These are phyloP conservation scores for Sisyra terminalis DNA, from an alignment of 2,888 invertebrate genomes.

Conservation along the genomic window DNA sequence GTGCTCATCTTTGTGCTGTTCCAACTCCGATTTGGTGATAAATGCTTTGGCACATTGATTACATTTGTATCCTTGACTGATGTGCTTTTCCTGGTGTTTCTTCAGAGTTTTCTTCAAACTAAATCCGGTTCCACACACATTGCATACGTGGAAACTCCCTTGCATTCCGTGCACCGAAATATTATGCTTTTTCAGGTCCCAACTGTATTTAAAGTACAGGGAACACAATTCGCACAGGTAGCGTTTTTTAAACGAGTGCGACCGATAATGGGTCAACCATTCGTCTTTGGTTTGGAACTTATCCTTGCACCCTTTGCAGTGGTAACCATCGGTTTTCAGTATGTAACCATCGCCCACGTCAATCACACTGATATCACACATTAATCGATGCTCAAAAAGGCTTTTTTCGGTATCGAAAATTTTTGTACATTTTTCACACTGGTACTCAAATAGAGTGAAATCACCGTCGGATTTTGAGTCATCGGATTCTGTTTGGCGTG, in stretches of 20 bases:
- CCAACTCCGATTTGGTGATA: background rate
- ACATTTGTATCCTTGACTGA: constrained; percentile 3
- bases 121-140: constrained; percentile 5
- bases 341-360: constrained; percentile 4
- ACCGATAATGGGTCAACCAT: constrained; percentile 5
- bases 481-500: too few species aligned
- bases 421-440: constrained; percentile 4
- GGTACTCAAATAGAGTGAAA: background rate
- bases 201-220: constrained; percentile 16
- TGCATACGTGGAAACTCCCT: background rate
- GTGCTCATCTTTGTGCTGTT: constrained; percentile 3
- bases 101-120: constrained; percentile 4
- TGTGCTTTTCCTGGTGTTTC: background rate
- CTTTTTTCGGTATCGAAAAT: constrained; percentile 4
- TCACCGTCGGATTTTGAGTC: too few species aligned
- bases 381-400: background rate
- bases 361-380: background rate
- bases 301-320: constrained; percentile 8
- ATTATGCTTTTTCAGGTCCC: constrained; percentile 16
- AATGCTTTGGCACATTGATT: constrained; percentile 2
- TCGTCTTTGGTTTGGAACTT: constrained; percentile 5
- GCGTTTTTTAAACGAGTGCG: constrained; percentile 12
- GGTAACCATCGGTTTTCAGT: background rate
- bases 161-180: constrained; percentile 2
- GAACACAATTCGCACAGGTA: constrained; percentile 16